These are phyloP conservation scores for Rutilus rutilus DNA, from an alignment of 2,113 vertebrate genomes.

Conservation along the genomic window DNA sequence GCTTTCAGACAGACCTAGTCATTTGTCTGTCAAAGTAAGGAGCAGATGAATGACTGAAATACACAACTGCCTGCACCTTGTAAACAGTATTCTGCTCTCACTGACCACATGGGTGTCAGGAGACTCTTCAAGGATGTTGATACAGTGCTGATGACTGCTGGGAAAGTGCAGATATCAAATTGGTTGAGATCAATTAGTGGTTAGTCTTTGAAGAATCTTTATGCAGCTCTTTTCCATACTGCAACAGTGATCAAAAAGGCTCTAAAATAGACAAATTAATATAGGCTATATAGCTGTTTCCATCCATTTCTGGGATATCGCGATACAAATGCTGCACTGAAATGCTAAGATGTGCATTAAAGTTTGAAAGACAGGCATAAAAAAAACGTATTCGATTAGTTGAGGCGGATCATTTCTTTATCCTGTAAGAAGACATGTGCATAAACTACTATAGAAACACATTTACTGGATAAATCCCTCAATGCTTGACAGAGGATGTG, in stretches of 20 bases:
- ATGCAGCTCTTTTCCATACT: background rate
- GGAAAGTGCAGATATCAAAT: background rate
- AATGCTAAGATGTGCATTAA: no score
- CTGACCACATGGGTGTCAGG: slow-evolving; percentile 42
- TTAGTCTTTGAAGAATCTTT: background rate
- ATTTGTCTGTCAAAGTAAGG: slow-evolving; percentile 27
- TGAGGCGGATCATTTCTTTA: no score
- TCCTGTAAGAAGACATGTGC: no score
- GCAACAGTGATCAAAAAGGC: background rate
- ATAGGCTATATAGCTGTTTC: background rate
- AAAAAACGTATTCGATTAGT: no score
- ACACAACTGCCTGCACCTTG: slow-evolving; percentile 39
- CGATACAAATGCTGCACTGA: no score
- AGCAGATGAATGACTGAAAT: slow-evolving; percentile 32
- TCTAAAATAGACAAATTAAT: background rate
- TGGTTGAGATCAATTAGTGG: background rate
- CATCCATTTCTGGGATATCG: no score
- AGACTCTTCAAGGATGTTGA: slow-evolving; percentile 1
- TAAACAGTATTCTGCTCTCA: slow-evolving; percentile 40
- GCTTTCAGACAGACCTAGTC: background rate
- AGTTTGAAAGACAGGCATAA: no score
- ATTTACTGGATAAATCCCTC: no score
- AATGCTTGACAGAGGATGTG: no score
- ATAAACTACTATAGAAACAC: no score
- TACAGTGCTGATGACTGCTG: slow-evolving; percentile 7